These are phyloP conservation scores for Gobius niger DNA, from an alignment of 2,113 vertebrate genomes.

Conservation along the genomic window DNA sequence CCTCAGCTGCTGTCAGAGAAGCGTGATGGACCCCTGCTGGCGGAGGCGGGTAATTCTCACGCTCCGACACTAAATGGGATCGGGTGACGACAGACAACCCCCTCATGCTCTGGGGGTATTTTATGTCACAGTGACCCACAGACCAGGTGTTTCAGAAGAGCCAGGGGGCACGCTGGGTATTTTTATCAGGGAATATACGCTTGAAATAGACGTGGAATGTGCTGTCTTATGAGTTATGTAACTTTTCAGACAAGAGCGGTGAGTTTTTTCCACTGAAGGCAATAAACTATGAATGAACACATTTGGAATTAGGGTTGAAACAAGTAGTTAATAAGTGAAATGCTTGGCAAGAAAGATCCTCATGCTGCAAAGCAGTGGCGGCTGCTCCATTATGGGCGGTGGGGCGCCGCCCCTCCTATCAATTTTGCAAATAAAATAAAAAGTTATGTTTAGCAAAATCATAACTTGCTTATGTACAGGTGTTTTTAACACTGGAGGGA, in stretches of 20 bases:
- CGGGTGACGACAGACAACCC: background rate
- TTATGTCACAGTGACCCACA: background rate
- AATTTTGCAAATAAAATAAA: too few species aligned
- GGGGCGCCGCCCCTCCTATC: too few species aligned
- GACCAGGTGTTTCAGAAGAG: background rate
- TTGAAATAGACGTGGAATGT: background rate
- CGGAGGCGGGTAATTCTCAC: background rate
- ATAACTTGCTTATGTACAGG: too few species aligned
- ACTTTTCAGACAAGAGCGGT: background rate
- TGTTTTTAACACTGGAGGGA: too few species aligned
- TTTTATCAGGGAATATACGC: background rate
- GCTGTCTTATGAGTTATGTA: background rate
- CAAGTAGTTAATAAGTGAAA: too few species aligned
- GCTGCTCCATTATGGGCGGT: too few species aligned
- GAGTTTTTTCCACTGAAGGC: too few species aligned
- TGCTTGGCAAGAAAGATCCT: too few species aligned
- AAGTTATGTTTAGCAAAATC: too few species aligned
- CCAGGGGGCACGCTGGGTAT: background rate
- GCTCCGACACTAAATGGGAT: background rate
- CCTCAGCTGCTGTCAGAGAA: constrained; percentile 46
- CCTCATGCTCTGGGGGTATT: background rate
- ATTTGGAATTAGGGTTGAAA: too few species aligned
- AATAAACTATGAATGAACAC: too few species aligned
- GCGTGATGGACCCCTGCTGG: constrained; percentile 61
- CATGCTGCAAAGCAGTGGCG: too few species aligned